Evolutionary conservation across 92 coral and sea anemone species (phyloP), one percentile per base, ranked within the genome.

Genomic region (Zoanthus sociatus): DNA sequence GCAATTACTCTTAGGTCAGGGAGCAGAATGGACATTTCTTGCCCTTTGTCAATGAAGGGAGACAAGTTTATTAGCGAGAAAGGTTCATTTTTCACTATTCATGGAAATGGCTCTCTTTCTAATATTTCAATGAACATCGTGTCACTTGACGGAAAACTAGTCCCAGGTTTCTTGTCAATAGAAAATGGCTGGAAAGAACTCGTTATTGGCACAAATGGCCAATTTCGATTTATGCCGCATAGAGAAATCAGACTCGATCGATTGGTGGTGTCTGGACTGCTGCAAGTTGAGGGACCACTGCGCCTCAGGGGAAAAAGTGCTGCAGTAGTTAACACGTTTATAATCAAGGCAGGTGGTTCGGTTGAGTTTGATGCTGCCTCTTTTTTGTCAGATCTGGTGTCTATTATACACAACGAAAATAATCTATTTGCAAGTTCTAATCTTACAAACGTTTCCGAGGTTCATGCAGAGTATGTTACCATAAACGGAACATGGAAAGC

Each of bases 191-290:
- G 88, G 93, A 82, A 83, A 14, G 78, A 71, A 30, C 82, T 87
- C 16, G 86, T 71, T 2, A 42, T 90, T 66, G 70, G 78, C 32
- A 31, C 79, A 50, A 73, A 83, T 37, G 95, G 95, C 5, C 78
- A 16, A 31, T 88, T 93, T 76, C 84, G 75, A 50, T 63, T 82
- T 54, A 32, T 84, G 9, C 91, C 92, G 9, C 44, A 72, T 5
- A 74, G 82, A 18, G 88, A 91, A 71, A 90, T 84, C 58, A 88
- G 66, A 10, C 69, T 86, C 46, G 92, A 93, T 67, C 74, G 78
- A 20, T 14, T 93, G 16, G 74, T 81, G 18, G 87, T 93, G 8
- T 67, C 90, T 55, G 95, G 95, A 55, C 88, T 69, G 70, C 75
- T 93, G 63, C 84, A 89, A 37, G 78, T 87, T 16, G 86, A 84